Evolutionary conservation across 2,797 vertebrate species (phyloP).

Genomic region (Pseudomugil gertrudae): DNA sequence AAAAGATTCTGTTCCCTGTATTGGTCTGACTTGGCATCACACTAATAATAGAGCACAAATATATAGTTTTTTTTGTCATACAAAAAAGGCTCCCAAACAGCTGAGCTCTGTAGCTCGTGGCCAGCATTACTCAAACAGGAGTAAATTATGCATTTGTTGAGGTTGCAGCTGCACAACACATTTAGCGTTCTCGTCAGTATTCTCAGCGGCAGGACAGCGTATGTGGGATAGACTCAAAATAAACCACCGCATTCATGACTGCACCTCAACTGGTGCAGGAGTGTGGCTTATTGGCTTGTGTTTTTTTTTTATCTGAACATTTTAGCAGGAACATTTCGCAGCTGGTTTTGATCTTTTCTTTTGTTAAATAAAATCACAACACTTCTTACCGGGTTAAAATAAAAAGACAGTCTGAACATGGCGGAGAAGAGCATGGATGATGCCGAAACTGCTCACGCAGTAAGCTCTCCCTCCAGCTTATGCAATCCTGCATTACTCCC

Average conservation of each 20-base stretch:
- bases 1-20: conserved; percentile 9
- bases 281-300: conserved; percentile 2
- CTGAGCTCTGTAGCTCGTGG: conserved; percentile 30
- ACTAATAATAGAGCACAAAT: conserved; percentile 19
- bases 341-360: not conserved
- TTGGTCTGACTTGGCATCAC: conserved; percentile 12
- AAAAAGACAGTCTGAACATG: not conserved
- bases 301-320: not conserved
- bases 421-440: conserved; percentile 7
- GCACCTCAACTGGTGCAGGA: conserved; percentile 5
- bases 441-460: conserved; percentile 22
- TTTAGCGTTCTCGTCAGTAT: conserved; percentile 30
- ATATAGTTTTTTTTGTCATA: conserved; percentile 7
- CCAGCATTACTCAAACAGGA: conserved; percentile 26
- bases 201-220: conserved; percentile 26
- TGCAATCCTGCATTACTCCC: conserved; percentile 40
- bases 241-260: conserved; percentile 22
- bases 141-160: conserved; percentile 18
- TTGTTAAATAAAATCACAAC: conserved; percentile 11
- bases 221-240: conserved; percentile 26
- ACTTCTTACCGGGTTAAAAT: not conserved
- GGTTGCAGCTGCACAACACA: conserved; percentile 21
- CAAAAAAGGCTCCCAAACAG: conserved; percentile 17
- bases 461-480: conserved; percentile 14
- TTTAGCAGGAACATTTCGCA: not conserved